Base-by-base conservation (phyloP, 2,888 invertebrate genomes). In the Philonicus albiceps region DNA sequence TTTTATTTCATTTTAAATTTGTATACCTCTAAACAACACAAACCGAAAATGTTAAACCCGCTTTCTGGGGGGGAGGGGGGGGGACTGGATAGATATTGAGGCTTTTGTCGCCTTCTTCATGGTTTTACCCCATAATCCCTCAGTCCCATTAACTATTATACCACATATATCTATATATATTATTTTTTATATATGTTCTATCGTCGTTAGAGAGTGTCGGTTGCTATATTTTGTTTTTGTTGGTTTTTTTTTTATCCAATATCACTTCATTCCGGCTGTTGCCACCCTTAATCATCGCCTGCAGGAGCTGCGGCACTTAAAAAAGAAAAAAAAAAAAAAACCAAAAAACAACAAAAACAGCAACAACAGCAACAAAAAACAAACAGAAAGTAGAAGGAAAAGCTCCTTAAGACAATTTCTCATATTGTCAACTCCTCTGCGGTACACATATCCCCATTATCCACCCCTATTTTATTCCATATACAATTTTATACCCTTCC, bases 371-470 rank as follows among this genome's bases (percentile, higher is more conserved):
- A n/a, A n/a, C n/a, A n/a, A n/a, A n/a, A n/a, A n/a, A n/a, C n/a
- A n/a, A n/a, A 40, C 8, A 40, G 37, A 11, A 11, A 76, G 34
- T 40, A 13, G 22, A 34, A 11, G 27, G 30, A 78, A 76, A 81
- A 81, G 81, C 81, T 81, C 64, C 64, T 81, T 81, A 81, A 64
- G 81, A 81, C 81, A 81, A 81, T 81, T 81, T 81, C 81, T 81
- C 81, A 81, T 81, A 81, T 81, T 81, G 81, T 81, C 81, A 81
- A 81, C 81, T 81, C 31, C 81, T 34, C 55, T 64, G 64, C 55
- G 64, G 22, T 27, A 64, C 49, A 49, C 19, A 49, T n/a, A 49
- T 43, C 40, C 13, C 11, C 16, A n/a, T n/a, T n/a, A n/a, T n/a
- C 40, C 2, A 13, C 16, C 40, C 16, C 3, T 0, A 1, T 3